Base-by-base conservation (phyloP, 23 tunicate genomes). In the Halocynthia roretzi region DNA sequence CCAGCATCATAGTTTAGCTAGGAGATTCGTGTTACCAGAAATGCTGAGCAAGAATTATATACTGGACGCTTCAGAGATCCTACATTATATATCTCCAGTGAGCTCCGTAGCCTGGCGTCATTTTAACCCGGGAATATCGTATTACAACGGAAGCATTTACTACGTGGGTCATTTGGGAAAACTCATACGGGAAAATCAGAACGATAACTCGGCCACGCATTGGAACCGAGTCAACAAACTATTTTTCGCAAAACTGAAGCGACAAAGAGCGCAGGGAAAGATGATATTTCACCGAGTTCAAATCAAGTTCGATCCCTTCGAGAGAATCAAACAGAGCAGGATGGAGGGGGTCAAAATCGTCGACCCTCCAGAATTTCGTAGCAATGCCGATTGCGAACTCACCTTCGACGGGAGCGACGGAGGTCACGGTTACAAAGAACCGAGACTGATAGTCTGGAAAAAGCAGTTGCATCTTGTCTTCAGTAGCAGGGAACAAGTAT, bases 251-350 rank as follows among this genome's bases (percentile, higher is more conserved):
- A 65, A 65, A 65, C 19, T 65, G n/a, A 10, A 40, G 10, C n/a
- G 70, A 65, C 5, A 65, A 9, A 15, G 19, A 1, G 19, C 22
- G 31, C 10, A 40, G 9, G 70, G 19, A 5, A 15, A 65, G n/a
- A 9, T 65, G 19, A 15, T 10, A 15, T 65, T 65, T 65, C 70
- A 65, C 10, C 31, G 10, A 65, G 31, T 65, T 15, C 70, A 65
- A 65, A 65, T 65, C 10, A 65, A 65, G 31, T 65, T 65, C 19
- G 70, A 65, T 65, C 70, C 70, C 9, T 65, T 65, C 19, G 17
- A 65, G 31, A 65, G 9, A 8, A 11, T 15, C 10, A 65, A 65
- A 65, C 22, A 15, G 31, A 65, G 10, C 10, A 10, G 22, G 15
- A 20, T 65, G 70, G 5, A 11, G 10, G 0, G 10, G 9, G 6